Evolutionary conservation across 2,797 vertebrate genomes (phyloP).

Genomic region (Capromys pilorides): DNA sequence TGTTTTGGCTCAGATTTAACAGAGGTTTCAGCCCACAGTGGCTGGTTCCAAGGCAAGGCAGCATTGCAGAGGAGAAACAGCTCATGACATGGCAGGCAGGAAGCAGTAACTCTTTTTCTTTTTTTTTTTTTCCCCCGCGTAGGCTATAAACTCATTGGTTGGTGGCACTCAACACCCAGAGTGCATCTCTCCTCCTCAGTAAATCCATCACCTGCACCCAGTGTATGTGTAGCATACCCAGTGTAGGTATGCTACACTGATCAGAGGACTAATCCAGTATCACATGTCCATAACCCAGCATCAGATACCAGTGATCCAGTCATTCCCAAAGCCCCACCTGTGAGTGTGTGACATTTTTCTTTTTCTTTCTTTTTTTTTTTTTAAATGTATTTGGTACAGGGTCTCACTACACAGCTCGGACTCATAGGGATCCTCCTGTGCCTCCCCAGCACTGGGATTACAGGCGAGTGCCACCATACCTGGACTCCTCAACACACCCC

Average conservation of each 20-base stretch:
- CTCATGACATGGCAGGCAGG: not conserved
- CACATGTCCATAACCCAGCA: too few relatives aligned
- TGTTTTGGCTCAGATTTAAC: not conserved
- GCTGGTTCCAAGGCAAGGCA: not conserved
- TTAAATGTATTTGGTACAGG: too few relatives aligned
- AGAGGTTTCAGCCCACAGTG: not conserved
- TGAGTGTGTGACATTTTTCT: not conserved
- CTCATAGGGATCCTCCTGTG: too few relatives aligned
- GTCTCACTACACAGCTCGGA: too few relatives aligned
- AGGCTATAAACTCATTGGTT: not conserved
- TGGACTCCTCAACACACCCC: too few relatives aligned
- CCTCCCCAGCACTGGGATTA: too few relatives aligned
- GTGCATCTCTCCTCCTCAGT: not conserved
- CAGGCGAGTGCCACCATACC: too few relatives aligned
- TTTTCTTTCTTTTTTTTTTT: too few relatives aligned
- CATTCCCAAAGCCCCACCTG: not conserved
- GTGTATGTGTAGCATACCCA: too few relatives aligned
- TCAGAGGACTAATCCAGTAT: not conserved
- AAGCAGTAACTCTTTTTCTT: not conserved
- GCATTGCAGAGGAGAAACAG: not conserved
- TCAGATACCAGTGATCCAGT: not conserved
- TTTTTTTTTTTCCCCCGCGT: not conserved
- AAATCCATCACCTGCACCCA: not conserved
- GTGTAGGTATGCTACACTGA: not conserved
- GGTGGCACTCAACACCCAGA: not conserved